Evolutionary conservation across 2,888 invertebrate species (phyloP).

Genomic region (Idaea straminata): DNA sequence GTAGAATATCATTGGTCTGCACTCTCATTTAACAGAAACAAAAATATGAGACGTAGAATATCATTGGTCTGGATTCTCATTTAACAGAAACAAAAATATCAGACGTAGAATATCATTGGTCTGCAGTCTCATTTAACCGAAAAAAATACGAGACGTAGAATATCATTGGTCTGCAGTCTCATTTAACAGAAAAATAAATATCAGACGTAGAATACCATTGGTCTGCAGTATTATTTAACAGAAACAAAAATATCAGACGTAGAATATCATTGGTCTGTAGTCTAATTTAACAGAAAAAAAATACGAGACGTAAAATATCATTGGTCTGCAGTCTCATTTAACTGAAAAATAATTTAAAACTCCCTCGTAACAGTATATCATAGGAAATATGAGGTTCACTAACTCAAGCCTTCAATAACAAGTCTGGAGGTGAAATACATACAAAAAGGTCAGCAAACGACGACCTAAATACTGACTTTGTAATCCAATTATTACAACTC

Average conservation of each 20-base stretch:
- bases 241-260: no score
- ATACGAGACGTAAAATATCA: no score
- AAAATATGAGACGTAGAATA: no score
- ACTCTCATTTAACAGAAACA: no score
- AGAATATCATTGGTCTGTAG: no score
- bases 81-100: slow-evolving; percentile 20
- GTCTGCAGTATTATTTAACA: no score
- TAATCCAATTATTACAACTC: slow-evolving; percentile 59
- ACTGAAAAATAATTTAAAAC: slow-evolving; percentile 24
- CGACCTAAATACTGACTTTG: slow-evolving; percentile 60
- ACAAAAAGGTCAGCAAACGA: slow-evolving; percentile 56
- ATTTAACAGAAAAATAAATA: slow-evolving; percentile 19
- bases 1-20: no score
- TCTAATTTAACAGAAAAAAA: slow-evolving; percentile 10
- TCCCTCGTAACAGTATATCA: slow-evolving; percentile 28
- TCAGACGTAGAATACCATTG: no score
- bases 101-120: background rate
- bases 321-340: background rate
- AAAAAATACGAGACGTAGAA: no score
- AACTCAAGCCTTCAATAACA: slow-evolving; percentile 44
- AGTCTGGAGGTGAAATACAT: slow-evolving; percentile 52
- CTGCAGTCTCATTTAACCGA: background rate
- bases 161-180: no score
- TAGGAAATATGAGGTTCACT: slow-evolving; percentile 38
- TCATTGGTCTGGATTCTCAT: background rate